Conservation (phyloP, 2,797 vertebrate genomes). For the Mastacembelus armatus region DNA sequence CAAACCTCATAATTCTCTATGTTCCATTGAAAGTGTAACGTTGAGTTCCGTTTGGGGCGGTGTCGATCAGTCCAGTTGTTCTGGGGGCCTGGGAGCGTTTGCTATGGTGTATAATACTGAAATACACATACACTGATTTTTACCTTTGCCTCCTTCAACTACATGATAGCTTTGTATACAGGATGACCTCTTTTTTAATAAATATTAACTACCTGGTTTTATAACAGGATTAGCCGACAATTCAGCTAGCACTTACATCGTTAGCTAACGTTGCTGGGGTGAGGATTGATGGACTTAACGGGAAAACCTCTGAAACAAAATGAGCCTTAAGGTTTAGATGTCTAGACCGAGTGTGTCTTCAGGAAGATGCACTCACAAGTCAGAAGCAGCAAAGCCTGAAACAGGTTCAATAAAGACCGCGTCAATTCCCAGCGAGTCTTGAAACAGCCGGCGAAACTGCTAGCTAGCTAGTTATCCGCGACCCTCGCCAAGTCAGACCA, state of each 20-base stretch:
- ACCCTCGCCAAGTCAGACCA: constrained; percentile 41
- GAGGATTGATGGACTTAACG: not conserved
- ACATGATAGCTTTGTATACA: not conserved
- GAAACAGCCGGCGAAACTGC: constrained; percentile 41
- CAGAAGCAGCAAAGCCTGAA: not conserved
- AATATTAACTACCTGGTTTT: not conserved
- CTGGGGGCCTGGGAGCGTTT: constrained; percentile 3
- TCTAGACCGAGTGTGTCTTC: too few species aligned
- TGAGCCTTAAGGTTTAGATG: too few species aligned
- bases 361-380: accelerated
- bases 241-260: too few species aligned
- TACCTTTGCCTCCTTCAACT: not conserved
- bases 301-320: constrained; percentile 7
- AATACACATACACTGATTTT: not conserved
- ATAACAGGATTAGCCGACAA: not conserved
- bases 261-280: constrained; percentile 7
- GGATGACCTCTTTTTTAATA: too few species aligned
- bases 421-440: constrained; percentile 1
- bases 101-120: not conserved
- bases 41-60: too few species aligned
- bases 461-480: constrained; percentile 53
- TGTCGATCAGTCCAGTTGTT: constrained; percentile 12
- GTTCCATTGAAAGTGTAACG: too few species aligned
- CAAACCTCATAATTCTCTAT: not conserved
- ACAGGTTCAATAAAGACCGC: not conserved